phyloP scores from a whole-genome alignment of 2,797 vertebrate species.

The Neopelma chrysocephalum region DNA sequence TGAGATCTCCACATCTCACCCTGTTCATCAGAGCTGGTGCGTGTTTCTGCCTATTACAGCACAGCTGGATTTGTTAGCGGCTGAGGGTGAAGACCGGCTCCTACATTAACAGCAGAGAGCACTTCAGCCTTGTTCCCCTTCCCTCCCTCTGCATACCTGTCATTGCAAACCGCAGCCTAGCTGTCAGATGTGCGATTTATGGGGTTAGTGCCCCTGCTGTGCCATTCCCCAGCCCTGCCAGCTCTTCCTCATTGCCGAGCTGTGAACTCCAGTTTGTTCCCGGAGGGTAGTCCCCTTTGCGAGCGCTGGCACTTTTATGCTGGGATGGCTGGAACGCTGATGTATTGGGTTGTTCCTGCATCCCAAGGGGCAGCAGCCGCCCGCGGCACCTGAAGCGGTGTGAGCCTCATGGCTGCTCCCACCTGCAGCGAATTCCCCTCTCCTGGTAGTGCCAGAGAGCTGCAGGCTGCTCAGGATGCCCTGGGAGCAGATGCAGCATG shows the following conservation, averaged over 20 bases:
- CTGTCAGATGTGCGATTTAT: rapidly evolving
- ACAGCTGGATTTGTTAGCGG: neutral
- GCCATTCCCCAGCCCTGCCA: neutral
- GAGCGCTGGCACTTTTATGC: rapidly evolving
- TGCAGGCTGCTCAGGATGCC: rapidly evolving
- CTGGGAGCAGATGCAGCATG: neutral
- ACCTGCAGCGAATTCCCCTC: rapidly evolving
- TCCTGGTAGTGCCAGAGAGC: rapidly evolving
- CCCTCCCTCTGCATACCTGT: neutral
- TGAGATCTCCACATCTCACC: neutral
- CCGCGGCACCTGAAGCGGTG: rapidly evolving
- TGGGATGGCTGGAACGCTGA: neutral
- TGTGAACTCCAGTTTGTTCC: neutral
- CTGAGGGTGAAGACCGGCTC: neutral
- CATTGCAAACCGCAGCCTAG: neutral
- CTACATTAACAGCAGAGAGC: neutral
- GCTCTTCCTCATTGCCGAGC: rapidly evolving
- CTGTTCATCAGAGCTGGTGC: neutral
- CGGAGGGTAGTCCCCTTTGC: neutral
- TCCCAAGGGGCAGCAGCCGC: neutral
- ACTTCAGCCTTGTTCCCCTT: neutral
- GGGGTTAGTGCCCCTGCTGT: too few relatives aligned
- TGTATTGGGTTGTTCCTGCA: neutral
- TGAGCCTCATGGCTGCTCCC: neutral
- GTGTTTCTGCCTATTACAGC: neutral